Base-by-base conservation (phyloP, 2,797 vertebrate genomes). In the Notoglanidium macrostoma region DNA sequence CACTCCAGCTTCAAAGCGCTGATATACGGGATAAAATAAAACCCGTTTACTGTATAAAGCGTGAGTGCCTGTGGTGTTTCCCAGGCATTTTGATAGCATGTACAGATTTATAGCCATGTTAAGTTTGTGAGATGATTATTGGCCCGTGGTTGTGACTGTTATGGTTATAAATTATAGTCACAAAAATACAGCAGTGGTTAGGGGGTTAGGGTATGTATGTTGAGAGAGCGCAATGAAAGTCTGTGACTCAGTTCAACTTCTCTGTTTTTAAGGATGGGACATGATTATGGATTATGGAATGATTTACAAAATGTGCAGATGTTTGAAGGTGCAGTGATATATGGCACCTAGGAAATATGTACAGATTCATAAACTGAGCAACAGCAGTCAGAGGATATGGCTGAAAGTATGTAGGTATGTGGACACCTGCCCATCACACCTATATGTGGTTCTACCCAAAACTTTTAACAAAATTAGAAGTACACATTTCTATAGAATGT, bases 1-100 rank as follows among this genome's bases (percentile, higher is more conserved):
- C 91, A 95, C 91, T 93, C 74, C 15, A 76, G 88, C 91, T 92
- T 92, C 89, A 85, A 90, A 93, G 91, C 89, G 86, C 92, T 86
- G 93, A 95, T 94, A 95, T 93, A 90, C 91, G 87, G 14, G 55
- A 90, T 85, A 55, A 92, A 93, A 94, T 94, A 91, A 85, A 89
- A 88, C 85, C 88, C 83, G 21, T 89, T 73, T 78, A 29, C 79
- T 40, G 59, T 67, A 44, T 55, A 44, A 72, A 85, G 40, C 67
- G 57, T 65, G 70, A 87, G 84, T 68, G 65, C 55, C 67, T 1
- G 9, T 15, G 77, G 29, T 55, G 49, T 61, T n/a, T 49, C 44
- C 12, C n/a, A 76, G 84, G 23, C 23, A 49, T 72, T 84, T 61
- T 86, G 70, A 32, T 21, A 46, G 35, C 14, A 76, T 57, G 76